Evolutionary conservation across 2,113 vertebrate genomes (phyloP).

Genomic region (Dicentrarchus labrax): DNA sequence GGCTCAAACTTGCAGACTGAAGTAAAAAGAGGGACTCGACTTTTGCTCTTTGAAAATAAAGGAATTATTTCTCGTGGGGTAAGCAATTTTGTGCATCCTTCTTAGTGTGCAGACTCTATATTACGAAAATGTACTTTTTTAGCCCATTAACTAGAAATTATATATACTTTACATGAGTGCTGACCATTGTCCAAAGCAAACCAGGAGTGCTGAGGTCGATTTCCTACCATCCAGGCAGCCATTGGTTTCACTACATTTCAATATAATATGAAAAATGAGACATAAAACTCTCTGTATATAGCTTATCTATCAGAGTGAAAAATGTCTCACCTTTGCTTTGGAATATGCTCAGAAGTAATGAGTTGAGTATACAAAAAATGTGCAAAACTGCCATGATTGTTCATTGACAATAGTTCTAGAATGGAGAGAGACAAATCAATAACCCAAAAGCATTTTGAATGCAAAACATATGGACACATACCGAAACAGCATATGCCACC

Average conservation of each 20-base stretch:
- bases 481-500: not conserved
- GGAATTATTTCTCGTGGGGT: not conserved
- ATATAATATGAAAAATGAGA: not conserved
- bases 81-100: not conserved
- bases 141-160: not conserved
- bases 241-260: not conserved
- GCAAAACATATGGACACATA: not conserved
- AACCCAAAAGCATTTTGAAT: not conserved
- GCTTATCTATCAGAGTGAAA: not conserved
- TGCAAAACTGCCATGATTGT: not conserved
- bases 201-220: not conserved
- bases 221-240: not conserved
- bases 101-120: not conserved
- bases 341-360: not conserved
- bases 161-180: not conserved
- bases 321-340: not conserved
- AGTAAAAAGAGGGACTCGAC: not conserved
- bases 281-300: not conserved
- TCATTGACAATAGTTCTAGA: not conserved
- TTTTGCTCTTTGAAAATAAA: constrained; percentile 1
- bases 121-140: not conserved
- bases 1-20: not conserved
- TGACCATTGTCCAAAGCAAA: not conserved
- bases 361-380: not conserved
- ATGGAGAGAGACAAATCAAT: not conserved